phyloP scores from a whole-genome alignment of 2,797 vertebrate genomes.

The Luscinia luscinia region DNA sequence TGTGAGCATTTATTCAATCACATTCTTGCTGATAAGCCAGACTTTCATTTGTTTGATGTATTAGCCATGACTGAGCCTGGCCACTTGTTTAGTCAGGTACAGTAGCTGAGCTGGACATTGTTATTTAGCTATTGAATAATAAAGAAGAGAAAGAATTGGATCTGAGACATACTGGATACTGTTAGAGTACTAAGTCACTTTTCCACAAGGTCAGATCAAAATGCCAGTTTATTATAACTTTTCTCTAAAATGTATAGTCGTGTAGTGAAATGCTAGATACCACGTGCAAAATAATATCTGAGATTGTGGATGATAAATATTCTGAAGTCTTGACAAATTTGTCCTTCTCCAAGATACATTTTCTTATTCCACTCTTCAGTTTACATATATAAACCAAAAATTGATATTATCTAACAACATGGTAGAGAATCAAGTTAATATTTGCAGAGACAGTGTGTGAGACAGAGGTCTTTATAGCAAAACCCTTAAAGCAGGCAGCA shows the following conservation, averaged over 20 bases:
- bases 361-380: not conserved
- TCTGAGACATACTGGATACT: not conserved
- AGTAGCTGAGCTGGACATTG: not conserved
- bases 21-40: slow-evolving; percentile 55
- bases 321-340: not conserved
- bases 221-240: not conserved
- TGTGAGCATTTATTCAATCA: slow-evolving; percentile 31
- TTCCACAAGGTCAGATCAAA: not conserved
- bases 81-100: slow-evolving; percentile 39
- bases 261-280: not conserved
- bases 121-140: not conserved
- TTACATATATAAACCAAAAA: not conserved
- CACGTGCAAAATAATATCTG: not conserved
- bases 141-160: not conserved
- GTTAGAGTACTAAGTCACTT: not conserved
- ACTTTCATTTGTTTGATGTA: slow-evolving; percentile 28
- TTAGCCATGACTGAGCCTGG: not conserved
- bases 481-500: not conserved
- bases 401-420: not conserved
- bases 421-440: not conserved
- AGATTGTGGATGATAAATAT: not conserved
- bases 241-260: not conserved
- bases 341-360: fast-evolving
- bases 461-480: not conserved
- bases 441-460: not conserved